Base-by-base conservation (phyloP, 2,113 vertebrate genomes). In the Callorhinus ursinus region DNA sequence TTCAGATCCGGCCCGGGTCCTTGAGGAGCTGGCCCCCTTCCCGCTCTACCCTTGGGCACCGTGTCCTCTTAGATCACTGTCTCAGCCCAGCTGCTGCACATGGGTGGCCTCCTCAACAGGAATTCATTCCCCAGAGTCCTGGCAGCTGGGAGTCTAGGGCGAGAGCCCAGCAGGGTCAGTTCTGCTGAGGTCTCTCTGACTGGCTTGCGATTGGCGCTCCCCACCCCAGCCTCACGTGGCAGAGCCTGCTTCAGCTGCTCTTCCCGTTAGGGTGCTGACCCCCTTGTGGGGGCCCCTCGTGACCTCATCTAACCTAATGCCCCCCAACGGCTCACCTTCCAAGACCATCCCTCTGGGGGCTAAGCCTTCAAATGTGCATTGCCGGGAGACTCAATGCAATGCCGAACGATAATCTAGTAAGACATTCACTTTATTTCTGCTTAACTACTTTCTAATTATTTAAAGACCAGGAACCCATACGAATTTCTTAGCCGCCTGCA, bases 1-100 rank as follows among this genome's bases (percentile, higher is more conserved):
- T 36, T 31, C 13, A 1, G 9, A 39, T 1, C 1, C 7, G 5
- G 67, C 12, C 31, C 16, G 3, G 3, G 22, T 14, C 6, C 31
- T 24, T 15, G 31, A 33, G 33, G 26, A 69, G n/a, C 5, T 5
- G 28, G 22, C 3, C 0, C 3, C 26, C 33, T 31, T 33, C 15
- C 46, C 14, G 21, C 76, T 28, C 18, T 1, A 8, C 1, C 5
- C 7, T 1, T 19, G 9, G 15, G 33, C 22, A 39, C 55, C 9
- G 4, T 9, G 1, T 49, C 4, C 6, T 16, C 16, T 1, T 36
- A 46, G 39, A 12, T n/a, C 22, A 4, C 11, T 2, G 21, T 42
- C 71, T 22, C 71, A 24, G n/a, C 36, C 36, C 69, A 2, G 69
- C n/a, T 12, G 36, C n/a, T 1, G 10, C 36, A 24, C 63, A 7